These are phyloP conservation scores for Kobus ellipsiprymnus DNA, from an alignment of 2,113 vertebrate species.

Conservation along the genomic window DNA sequence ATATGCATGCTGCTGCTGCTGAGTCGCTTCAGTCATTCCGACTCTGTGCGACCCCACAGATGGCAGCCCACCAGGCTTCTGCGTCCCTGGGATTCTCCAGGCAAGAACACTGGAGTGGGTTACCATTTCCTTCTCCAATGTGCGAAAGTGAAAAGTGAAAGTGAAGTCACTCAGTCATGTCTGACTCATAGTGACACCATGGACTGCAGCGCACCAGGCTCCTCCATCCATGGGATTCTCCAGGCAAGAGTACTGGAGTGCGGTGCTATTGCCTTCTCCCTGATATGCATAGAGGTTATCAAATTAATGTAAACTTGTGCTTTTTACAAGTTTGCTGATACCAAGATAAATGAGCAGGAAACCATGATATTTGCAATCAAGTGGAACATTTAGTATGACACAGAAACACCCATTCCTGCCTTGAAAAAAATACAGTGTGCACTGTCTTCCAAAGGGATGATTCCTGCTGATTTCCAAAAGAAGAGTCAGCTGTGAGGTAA, in stretches of 20 bases:
- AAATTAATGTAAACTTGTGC: background rate
- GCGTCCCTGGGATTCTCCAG: too few species aligned
- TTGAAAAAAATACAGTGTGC: background rate
- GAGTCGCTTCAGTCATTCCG: too few species aligned
- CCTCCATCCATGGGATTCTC: too few species aligned
- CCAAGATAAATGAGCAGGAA: background rate
- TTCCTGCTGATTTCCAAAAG: background rate
- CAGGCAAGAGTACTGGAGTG: too few species aligned
- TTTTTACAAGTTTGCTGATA: background rate
- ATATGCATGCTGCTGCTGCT: too few species aligned
- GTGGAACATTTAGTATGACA: background rate
- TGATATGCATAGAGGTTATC: background rate
- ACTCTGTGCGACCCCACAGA: background rate
- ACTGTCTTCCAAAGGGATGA: slow-evolving; percentile 34
- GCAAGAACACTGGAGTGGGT: too few species aligned
- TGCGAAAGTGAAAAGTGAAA: too few species aligned
- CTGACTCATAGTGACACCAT: rapidly evolving
- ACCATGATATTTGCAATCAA: background rate
- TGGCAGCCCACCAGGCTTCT: background rate
- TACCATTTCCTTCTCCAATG: too few species aligned
- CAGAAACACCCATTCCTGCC: background rate
- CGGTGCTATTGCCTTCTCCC: too few species aligned
- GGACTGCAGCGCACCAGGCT: too few species aligned
- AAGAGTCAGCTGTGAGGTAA: slow-evolving; percentile 21
- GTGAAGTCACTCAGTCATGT: too few species aligned